phyloP scores from a whole-genome alignment of 1,140 invertebrate species.

The Ceratina australensis region DNA sequence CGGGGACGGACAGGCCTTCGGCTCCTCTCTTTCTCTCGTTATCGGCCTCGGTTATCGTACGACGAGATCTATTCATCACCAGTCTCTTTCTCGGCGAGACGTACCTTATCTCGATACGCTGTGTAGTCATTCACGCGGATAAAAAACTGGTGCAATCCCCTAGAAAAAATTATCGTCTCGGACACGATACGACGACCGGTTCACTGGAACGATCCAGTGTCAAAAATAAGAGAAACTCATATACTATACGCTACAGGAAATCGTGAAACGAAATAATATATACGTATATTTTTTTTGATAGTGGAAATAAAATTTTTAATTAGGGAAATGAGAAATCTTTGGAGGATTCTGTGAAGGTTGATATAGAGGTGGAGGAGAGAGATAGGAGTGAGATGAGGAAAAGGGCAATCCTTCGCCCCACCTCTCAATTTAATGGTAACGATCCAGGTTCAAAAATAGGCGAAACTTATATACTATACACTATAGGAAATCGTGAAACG shows the following conservation, averaged over 20 bases:
- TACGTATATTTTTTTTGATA: no score
- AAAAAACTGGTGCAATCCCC: constrained; percentile 37
- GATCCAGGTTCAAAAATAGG: neutral
- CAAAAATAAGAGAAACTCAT: neutral
- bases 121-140: neutral
- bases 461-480: neutral
- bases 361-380: constrained; percentile 25
- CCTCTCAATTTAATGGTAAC: constrained; percentile 68
- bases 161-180: constrained; percentile 34
- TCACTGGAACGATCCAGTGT: neutral
- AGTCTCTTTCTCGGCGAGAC: constrained; percentile 11
- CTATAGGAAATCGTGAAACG: no score
- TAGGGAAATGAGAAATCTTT: no score
- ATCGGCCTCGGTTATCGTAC: no score
- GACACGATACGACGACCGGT: neutral
- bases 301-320: no score
- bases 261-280: no score
- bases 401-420: constrained; percentile 40
- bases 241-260: no score
- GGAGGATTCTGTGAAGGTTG: neutral
- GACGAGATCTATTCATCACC: constrained; percentile 24
- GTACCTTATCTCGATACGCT: constrained; percentile 36
- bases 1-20: constrained; percentile 7
- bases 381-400: constrained; percentile 44
- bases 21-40: constrained; percentile 33